These are phyloP conservation scores for Pristionchus mayeri DNA, from an alignment of 2,888 invertebrate species.

Conservation along the genomic window DNA sequence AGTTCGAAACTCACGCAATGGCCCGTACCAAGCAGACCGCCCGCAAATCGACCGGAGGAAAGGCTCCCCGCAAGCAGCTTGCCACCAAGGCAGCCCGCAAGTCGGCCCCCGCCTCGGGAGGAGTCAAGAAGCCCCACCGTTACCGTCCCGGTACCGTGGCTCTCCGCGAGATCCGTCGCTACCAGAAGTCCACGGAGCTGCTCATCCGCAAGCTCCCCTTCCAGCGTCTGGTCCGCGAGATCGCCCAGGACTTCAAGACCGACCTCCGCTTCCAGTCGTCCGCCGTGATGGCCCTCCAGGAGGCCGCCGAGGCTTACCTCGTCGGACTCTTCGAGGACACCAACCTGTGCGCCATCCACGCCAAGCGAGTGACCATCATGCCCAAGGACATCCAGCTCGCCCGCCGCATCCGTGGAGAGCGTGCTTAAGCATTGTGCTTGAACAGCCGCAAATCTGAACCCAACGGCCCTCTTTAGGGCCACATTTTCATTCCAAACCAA, in stretches of 20 bases:
- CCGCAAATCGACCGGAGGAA: slow-evolving; percentile 96
- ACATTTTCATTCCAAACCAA: slow-evolving; percentile 52
- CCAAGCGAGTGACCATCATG: slow-evolving; percentile 97
- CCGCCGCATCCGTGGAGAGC: slow-evolving; percentile 82
- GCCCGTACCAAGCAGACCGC: slow-evolving; percentile 98
- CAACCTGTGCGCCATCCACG: slow-evolving; percentile 96
- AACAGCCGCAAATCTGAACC: slow-evolving; percentile 53
- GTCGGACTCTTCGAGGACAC: slow-evolving; percentile 97
- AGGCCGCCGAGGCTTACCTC: slow-evolving; percentile 85
- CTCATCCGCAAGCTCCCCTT: slow-evolving; percentile 57
- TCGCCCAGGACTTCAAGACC: slow-evolving; percentile 70
- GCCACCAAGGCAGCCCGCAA: slow-evolving; percentile 95
- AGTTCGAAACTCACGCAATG: too few species aligned
- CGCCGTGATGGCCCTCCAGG: slow-evolving; percentile 63
- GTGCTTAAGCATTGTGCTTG: slow-evolving; percentile 47
- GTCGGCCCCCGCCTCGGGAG: slow-evolving; percentile 93
- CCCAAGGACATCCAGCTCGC: slow-evolving; percentile 80
- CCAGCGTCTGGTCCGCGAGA: slow-evolving; percentile 67
- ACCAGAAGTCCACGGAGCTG: slow-evolving; percentile 91
- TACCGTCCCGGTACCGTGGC: slow-evolving; percentile 95
- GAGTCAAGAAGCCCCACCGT: slow-evolving; percentile 90
- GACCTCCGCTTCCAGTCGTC: slow-evolving; percentile 69
- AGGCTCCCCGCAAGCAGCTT: slow-evolving; percentile 93
- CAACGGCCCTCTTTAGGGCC: slow-evolving; percentile 70
- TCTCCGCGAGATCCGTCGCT: slow-evolving; percentile 94